phyloP scores from a whole-genome alignment of 2,113 vertebrate genomes.

The Sterna hirundo region DNA sequence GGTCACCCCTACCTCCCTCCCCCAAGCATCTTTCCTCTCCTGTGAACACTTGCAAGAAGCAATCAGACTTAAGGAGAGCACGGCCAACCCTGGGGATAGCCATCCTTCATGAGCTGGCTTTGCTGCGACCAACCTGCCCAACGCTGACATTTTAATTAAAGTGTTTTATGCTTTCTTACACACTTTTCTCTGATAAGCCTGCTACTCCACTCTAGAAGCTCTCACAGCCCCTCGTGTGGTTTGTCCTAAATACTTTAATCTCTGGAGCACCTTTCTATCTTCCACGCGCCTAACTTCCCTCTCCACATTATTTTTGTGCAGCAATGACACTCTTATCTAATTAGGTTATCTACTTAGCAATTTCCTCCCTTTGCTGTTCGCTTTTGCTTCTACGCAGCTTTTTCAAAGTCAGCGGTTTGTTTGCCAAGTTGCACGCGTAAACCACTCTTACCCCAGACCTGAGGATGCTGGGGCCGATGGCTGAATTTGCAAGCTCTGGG shows the following conservation, averaged over 20 bases:
- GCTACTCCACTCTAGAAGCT: neutral
- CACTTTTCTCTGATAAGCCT: neutral
- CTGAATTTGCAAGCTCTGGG: neutral
- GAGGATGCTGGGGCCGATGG: neutral
- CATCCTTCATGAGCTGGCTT: neutral
- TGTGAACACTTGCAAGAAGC: neutral
- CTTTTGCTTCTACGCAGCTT: neutral
- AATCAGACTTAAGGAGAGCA: neutral
- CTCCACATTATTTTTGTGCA: neutral
- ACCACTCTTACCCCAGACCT: neutral
- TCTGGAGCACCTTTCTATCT: neutral
- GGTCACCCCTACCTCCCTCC: too few species aligned
- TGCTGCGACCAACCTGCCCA: neutral
- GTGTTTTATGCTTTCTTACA: neutral
- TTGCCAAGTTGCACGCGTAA: neutral
- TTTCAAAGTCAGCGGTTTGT: neutral
- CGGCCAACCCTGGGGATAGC: neutral
- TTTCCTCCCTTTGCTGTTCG: neutral
- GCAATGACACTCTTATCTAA: neutral
- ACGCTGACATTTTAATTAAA: neutral
- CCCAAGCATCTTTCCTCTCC: neutral
- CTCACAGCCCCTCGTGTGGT: neutral
- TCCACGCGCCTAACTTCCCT: neutral
- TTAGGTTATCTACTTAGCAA: neutral
- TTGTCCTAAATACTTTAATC: neutral